Base-by-base conservation (phyloP, 2,888 invertebrate species). In the Odiellus spinosus region DNA sequence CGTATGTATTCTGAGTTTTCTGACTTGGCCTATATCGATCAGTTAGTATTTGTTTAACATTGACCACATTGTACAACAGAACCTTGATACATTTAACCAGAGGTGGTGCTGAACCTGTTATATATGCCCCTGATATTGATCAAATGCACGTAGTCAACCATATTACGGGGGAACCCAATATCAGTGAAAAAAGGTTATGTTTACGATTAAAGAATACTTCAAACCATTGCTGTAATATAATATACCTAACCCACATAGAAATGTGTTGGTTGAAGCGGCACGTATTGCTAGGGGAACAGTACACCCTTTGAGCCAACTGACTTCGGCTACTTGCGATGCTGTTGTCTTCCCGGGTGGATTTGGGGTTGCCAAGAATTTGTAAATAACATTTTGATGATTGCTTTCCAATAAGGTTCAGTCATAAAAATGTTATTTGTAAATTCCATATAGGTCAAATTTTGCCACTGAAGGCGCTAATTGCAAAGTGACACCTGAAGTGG, bases 341-440 rank as follows among this genome's bases (percentile, higher is more conserved):
- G 64, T 74, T 8, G 59, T 75, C n/a, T 66, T 75, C 52, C 74
- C 74, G 18, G 74, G 74, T 42, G 74, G 74, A 32, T 73, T 72
- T 61, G 74, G 74, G 3, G 71, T 66, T 21, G 73, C 71, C 3
- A 72, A 73, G 55, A 73, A 73, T 54, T 57, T 74, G 72, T 73
- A 56, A 63, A 71, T 57, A 42, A 34, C 59, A 48, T 48, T 36
- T 19, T 42, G 20, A 26, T n/a, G n/a, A n/a, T 18, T 26, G 48
- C 34, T 48, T 20, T 40, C 10, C 14, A 40, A n/a, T 26, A 26
- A 26, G 8, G 26, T 26, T 26, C 8, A 26, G 26, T 4, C n/a
- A n/a, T n/a, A n/a, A n/a, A 8, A 26, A 26, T 6, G 26, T 26
- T 26, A 26, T 26, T 42, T n/a, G 2, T 42, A 35, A 11, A 17